These are phyloP conservation scores for Hoplodrina ambigua DNA, from an alignment of 2,888 invertebrate species.

Conservation along the genomic window DNA sequence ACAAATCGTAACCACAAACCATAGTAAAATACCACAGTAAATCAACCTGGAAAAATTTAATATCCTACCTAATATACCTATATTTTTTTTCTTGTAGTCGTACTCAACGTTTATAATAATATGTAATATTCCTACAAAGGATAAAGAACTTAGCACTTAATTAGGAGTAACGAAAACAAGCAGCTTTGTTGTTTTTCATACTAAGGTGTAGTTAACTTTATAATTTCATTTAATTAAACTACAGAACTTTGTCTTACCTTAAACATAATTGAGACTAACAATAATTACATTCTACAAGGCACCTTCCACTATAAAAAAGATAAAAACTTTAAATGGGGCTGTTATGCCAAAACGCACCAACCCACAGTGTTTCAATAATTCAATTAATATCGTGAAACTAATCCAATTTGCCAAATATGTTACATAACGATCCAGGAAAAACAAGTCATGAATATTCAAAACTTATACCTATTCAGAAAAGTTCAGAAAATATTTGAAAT, in stretches of 20 bases:
- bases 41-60: no score
- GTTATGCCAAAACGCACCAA: not conserved
- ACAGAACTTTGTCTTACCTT: not conserved
- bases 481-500: no score
- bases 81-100: no score
- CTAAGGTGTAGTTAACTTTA: not conserved
- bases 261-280: not conserved
- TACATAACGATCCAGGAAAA: no score
- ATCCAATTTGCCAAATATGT: no score
- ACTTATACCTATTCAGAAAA: no score
- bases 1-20: no score
- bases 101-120: no score
- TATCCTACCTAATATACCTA: no score
- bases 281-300: not conserved
- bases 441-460: no score
- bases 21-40: no score
- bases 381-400: no score
- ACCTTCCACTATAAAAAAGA: not conserved
- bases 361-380: not conserved
- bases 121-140: not conserved
- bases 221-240: not conserved
- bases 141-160: constrained; percentile 7
- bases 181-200: constrained; percentile 7
- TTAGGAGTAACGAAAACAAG: constrained; percentile 13
- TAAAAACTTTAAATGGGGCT: not conserved